phyloP scores from a whole-genome alignment of 2,797 vertebrate genomes.

The Natrix natrix region DNA sequence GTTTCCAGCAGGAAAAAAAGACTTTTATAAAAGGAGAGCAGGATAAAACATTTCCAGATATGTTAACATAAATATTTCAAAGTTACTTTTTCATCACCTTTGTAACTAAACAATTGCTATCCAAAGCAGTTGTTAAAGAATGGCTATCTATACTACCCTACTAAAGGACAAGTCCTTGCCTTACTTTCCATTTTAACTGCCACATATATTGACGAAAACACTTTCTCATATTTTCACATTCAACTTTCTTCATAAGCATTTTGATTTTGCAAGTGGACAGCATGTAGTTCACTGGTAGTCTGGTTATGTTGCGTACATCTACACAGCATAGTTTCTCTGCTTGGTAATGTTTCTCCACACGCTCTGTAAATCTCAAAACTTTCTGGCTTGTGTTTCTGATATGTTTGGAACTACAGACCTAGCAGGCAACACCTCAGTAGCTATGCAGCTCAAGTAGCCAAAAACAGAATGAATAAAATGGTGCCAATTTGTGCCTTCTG shows the following conservation, averaged over 20 bases:
- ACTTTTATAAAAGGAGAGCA: background rate
- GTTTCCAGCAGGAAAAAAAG: background rate
- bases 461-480: background rate
- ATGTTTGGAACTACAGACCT: background rate
- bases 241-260: background rate
- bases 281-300: background rate
- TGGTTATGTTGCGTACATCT: background rate
- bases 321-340: background rate
- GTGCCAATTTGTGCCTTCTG: background rate
- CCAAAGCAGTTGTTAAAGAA: background rate
- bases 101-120: background rate
- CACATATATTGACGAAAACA: background rate
- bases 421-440: background rate
- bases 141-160: background rate
- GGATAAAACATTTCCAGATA: background rate
- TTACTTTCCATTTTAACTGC: background rate
- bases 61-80: background rate
- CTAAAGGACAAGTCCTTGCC: background rate
- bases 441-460: background rate
- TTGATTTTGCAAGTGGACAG: background rate
- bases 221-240: background rate
- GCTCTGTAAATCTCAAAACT: background rate
- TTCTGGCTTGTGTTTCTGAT: background rate
- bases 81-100: background rate
- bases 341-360: background rate